Conservation (phyloP, 2,113 vertebrate genomes). For the Tachysurus vachellii region DNA sequence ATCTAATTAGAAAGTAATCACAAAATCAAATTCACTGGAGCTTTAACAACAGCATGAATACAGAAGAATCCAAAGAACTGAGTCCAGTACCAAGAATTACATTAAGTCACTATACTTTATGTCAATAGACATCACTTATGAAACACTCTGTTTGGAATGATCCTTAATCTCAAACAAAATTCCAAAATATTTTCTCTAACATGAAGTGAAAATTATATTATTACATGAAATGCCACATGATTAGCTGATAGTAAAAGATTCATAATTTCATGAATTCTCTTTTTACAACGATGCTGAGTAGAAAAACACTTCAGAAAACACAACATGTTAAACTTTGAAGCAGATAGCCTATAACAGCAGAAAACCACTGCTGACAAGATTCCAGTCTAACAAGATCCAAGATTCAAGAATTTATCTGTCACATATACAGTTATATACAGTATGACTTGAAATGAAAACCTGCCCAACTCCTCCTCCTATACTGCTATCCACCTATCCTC, state of each 20-base stretch:
- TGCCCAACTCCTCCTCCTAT: no score
- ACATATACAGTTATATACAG: no score
- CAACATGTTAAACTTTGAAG: background rate
- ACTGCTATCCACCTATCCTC: no score
- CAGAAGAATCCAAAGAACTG: background rate
- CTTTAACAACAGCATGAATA: background rate
- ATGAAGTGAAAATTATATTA: background rate
- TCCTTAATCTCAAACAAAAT: background rate
- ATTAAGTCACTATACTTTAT: background rate
- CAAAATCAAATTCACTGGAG: background rate
- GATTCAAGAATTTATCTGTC: no score
- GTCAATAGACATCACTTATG: background rate
- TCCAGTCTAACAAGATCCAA: no score
- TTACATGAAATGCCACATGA: background rate
- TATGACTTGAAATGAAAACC: no score
- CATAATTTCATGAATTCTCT: background rate
- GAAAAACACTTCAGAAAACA: background rate
- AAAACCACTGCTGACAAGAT: no score
- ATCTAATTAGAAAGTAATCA: background rate
- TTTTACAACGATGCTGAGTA: background rate
- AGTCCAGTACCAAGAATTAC: background rate
- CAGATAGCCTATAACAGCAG: background rate
- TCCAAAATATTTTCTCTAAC: background rate
- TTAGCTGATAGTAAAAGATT: no score
- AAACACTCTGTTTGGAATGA: background rate